Conservation (phyloP, 2,113 vertebrate genomes). For the Chlorocebus sabaeus region DNA sequence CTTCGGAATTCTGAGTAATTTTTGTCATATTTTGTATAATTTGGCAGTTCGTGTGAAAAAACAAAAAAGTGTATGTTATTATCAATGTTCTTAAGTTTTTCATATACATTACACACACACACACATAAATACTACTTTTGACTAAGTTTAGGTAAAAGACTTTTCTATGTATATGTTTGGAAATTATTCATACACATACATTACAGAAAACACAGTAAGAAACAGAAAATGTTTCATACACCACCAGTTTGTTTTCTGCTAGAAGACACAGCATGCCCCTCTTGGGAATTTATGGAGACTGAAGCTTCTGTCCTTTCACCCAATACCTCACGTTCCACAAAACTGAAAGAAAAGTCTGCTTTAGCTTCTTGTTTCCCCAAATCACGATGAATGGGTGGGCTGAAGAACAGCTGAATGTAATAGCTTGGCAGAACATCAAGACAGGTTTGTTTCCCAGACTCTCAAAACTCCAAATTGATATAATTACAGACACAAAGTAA, state of each 20-base stretch:
- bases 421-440: rapidly evolving
- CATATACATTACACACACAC: background rate
- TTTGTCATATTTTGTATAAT: background rate
- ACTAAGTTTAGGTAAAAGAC: background rate
- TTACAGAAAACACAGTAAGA: background rate
- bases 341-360: background rate
- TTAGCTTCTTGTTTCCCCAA: background rate
- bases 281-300: background rate
- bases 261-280: background rate
- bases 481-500: background rate
- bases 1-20: background rate
- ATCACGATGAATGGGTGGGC: slow-evolving; percentile 45
- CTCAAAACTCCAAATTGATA: background rate
- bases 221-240: background rate
- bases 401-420: background rate
- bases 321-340: background rate
- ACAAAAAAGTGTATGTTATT: background rate
- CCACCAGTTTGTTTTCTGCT: background rate
- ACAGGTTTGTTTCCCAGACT: rapidly evolving
- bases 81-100: background rate
- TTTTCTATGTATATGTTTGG: background rate
- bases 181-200: background rate
- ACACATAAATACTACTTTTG: background rate
- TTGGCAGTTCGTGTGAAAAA: background rate
- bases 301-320: background rate